Evolutionary conservation across 2,797 vertebrate species (phyloP).

Genomic region (Gambusia yucatana): DNA sequence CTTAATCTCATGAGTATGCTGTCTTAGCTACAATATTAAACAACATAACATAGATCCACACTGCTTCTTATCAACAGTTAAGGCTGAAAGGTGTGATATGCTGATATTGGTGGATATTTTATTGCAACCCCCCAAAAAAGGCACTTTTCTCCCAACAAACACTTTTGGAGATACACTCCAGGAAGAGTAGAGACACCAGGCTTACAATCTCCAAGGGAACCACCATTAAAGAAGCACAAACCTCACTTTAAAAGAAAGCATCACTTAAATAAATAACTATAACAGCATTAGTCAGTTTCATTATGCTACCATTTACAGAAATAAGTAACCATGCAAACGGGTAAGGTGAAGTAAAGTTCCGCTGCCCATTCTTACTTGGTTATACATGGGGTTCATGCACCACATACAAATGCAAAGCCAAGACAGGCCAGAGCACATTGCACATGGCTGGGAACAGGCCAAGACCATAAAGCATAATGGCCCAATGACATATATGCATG

Average conservation of each 20-base stretch:
- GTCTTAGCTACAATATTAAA: not conserved
- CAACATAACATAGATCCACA: not conserved
- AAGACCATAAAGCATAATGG: constrained; percentile 63
- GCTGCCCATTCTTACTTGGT: not conserved
- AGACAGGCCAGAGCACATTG: constrained; percentile 46
- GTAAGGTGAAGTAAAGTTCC: constrained; percentile 2
- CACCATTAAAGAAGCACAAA: not conserved
- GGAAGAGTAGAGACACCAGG: not conserved
- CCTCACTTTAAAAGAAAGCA: not conserved
- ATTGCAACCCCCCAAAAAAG: not conserved
- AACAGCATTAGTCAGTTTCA: not conserved
- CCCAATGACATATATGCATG: constrained; percentile 71
- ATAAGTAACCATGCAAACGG: not conserved
- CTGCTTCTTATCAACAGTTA: not conserved
- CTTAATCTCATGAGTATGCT: not conserved
- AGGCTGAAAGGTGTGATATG: too few species aligned
- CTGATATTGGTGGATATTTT: not conserved
- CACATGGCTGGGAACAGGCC: constrained; percentile 64
- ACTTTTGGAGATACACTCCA: not conserved
- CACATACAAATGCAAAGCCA: constrained; percentile 43
- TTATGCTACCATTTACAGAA: not conserved
- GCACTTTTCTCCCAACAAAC: not conserved
- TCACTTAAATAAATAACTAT: not conserved
- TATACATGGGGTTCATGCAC: constrained; percentile 11
- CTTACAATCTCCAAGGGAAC: not conserved